Base-by-base conservation (phyloP, 2,888 invertebrate species). In the Macrophya alboannulata region DNA sequence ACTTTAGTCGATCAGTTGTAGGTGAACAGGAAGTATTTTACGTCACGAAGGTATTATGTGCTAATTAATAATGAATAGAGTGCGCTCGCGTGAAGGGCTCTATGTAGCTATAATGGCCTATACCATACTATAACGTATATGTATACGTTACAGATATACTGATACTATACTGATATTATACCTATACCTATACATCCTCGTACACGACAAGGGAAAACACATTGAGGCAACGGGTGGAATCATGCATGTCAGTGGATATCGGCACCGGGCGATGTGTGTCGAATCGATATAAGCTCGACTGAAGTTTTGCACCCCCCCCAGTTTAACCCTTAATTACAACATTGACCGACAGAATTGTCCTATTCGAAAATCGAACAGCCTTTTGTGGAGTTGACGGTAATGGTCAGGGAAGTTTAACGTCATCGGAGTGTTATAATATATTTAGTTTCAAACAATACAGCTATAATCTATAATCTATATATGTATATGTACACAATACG, bases 251-350 rank as follows among this genome's bases (percentile, higher is more conserved):
- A 68, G 68, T 31, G 21, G 83, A 85, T 90, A 90, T 91, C 90
- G 90, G 91, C 90, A 89, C 86, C 87, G 87, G 85, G 86, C 89
- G 91, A 92, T 92, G 90, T 92, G 91, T 92, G 92, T 89, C 92
- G 90, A 92, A 92, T 92, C 92, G 92, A 92, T 92, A 90, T 51
- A 40, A 86, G 85, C 86, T 84, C 82, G 81, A 62, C 45, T 62
- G 43, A 81, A 81, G 25, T 81, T 62, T 21, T 62, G 68, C 48
- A 71, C n/a, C 25, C 51, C 51, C 71, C 10, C 45, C 48, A 31
- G 45, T 51, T 83, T 59, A 83, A 71, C 83, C 83, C 83, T 51
- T 17, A 68, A 83, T 83, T 83, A 65, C 83, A 45, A 68, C 68
- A 83, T 83, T 83, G 83, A 68, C 83, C 83, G 83, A 45, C 62